These are phyloP conservation scores for Blastomussa wellsi DNA, from an alignment of 92 coral and sea anemone genomes.

Conservation along the genomic window DNA sequence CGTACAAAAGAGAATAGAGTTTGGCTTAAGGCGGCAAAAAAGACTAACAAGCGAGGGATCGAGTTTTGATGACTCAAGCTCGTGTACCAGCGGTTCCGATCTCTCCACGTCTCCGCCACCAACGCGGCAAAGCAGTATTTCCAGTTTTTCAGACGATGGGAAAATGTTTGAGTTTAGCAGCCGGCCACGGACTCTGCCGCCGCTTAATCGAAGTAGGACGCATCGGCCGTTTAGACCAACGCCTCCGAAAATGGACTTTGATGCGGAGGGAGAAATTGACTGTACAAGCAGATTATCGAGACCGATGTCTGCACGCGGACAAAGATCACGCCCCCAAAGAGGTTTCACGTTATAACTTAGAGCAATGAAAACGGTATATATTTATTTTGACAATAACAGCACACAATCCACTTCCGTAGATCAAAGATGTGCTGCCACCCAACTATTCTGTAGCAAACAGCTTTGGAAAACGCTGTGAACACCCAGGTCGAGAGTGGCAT, in stretches of 20 bases:
- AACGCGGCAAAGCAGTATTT: constrained; percentile 52
- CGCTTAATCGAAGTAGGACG: constrained; percentile 39
- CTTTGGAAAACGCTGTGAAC: background rate
- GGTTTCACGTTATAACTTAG: constrained; percentile 42
- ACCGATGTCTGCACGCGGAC: constrained; percentile 83
- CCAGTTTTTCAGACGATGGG: constrained; percentile 54
- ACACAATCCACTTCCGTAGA: background rate
- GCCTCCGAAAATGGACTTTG: constrained; percentile 55
- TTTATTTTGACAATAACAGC: background rate
- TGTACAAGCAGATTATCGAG: constrained; percentile 44
- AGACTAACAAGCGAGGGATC: constrained; percentile 56
- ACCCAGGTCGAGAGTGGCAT: background rate
- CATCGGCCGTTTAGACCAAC: constrained; percentile 62
- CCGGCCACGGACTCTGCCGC: constrained; percentile 32
- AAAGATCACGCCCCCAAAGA: constrained; percentile 64
- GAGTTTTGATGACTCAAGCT: constrained; percentile 60
- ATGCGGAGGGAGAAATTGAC: constrained; percentile 39
- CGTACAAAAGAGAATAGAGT: constrained; percentile 65
- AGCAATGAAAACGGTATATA: background rate
- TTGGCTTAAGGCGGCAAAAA: constrained; percentile 40
- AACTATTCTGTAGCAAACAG: background rate
- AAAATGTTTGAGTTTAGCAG: constrained; percentile 45
- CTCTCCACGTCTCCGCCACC: constrained; percentile 68
- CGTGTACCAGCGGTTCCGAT: constrained; percentile 56
- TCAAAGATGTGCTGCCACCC: background rate